A percentile compares a stretch with the other conserved stretches of the same genome.
phyloP scores from a whole-genome alignment of 2,888 invertebrate species.

The Polymixis flavicincta region DNA sequence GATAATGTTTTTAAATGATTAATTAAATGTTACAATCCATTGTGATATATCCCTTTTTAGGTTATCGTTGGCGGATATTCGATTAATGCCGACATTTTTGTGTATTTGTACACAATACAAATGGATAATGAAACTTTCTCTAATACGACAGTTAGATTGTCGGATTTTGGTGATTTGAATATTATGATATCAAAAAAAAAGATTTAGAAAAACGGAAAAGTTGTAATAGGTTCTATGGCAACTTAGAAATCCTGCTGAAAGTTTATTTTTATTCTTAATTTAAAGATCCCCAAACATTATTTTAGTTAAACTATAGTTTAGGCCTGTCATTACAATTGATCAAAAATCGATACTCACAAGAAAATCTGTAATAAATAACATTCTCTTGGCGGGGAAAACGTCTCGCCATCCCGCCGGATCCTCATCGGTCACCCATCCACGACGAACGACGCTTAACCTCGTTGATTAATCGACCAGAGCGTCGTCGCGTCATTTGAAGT shows the following conservation, averaged over 20 bases:
- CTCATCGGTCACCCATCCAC: conserved; percentile 34
- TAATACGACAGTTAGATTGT: conserved; percentile 51
- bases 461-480: conserved; percentile 34
- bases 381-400: too few relatives aligned
- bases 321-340: too few relatives aligned
- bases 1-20: conserved; percentile 75
- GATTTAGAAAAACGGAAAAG: too few relatives aligned
- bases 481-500: conserved; percentile 19
- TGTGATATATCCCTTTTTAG: conserved; percentile 41
- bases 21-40: conserved; percentile 72
- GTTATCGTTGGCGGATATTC: conserved; percentile 56
- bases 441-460: conserved; percentile 35
- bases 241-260: not conserved
- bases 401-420: not conserved
- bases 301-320: not conserved
- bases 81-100: conserved; percentile 58
- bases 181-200: not conserved
- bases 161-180: conserved; percentile 40
- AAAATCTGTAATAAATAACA: too few relatives aligned
- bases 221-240: not conserved
- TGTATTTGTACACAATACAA: conserved; percentile 33
- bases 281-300: not conserved
- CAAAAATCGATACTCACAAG: not conserved
- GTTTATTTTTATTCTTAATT: not conserved
- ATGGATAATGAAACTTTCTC: conserved; percentile 29